Conservation (phyloP, 2,888 invertebrate genomes). For the Sialis lutaria region DNA sequence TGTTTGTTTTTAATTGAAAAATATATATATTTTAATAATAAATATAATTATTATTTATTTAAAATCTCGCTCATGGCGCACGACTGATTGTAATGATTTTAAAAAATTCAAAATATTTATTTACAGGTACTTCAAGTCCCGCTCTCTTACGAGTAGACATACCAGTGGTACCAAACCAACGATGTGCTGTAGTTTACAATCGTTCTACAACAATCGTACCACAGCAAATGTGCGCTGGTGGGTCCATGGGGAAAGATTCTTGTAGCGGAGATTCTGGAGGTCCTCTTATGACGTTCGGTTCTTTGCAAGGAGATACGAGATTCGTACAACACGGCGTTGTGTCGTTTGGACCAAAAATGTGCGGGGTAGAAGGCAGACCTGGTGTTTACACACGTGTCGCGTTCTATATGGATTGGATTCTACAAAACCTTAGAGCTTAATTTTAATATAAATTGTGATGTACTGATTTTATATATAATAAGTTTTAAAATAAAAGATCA, state of each 20-base stretch:
- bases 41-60: too few relatives aligned
- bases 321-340: constrained; percentile 39
- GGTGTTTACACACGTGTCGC: constrained; percentile 51
- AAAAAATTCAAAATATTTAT: not conserved
- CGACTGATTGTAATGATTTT: too few relatives aligned
- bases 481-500: too few relatives aligned
- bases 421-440: constrained; percentile 11
- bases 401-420: constrained; percentile 47
- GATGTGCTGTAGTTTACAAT: constrained; percentile 17
- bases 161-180: constrained; percentile 20
- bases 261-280: constrained; percentile 55
- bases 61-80: too few relatives aligned
- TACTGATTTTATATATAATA: too few relatives aligned
- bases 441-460: too few relatives aligned
- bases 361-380: constrained; percentile 37
- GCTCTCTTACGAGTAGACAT: constrained; percentile 26
- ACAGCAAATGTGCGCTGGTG: constrained; percentile 47
- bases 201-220: constrained; percentile 13
- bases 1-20: too few relatives aligned
- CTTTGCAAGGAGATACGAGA: constrained; percentile 20
- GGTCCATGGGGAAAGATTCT: constrained; percentile 35
- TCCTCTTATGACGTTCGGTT: constrained; percentile 33
- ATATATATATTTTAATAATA: too few relatives aligned
- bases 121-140: not conserved
- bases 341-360: constrained; percentile 29